phyloP scores from a whole-genome alignment of 2,888 invertebrate species.

The Malachius bipustulatus region DNA sequence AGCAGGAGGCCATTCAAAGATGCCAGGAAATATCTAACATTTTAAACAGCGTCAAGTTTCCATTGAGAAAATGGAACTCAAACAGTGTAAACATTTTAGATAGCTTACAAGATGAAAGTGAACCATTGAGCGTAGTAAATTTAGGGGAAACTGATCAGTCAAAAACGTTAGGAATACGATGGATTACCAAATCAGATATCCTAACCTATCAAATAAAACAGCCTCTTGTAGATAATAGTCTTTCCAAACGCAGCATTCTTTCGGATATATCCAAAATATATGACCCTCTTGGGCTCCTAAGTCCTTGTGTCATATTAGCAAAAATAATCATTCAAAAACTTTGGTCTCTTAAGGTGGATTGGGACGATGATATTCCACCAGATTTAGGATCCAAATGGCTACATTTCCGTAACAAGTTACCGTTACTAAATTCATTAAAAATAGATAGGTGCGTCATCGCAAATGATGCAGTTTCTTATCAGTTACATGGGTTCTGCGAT shows the following conservation, averaged over 20 bases:
- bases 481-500: too few relatives aligned
- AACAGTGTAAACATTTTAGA: background rate
- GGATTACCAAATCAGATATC: background rate
- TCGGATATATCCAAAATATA: background rate
- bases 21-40: constrained; percentile 2
- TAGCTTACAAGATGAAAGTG: background rate
- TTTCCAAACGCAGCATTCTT: background rate
- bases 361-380: background rate
- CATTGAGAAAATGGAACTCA: constrained; percentile 2
- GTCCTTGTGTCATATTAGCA: background rate
- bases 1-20: background rate
- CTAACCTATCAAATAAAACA: background rate
- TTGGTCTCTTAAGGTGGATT: background rate
- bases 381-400: background rate
- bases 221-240: background rate
- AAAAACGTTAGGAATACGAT: constrained; percentile 4
- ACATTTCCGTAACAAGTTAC: too few relatives aligned
- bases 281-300: background rate
- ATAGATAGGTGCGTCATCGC: too few relatives aligned
- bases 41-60: background rate
- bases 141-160: background rate
- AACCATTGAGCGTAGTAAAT: constrained; percentile 3
- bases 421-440: too few relatives aligned
- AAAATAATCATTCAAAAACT: constrained; percentile 3
- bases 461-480: too few relatives aligned